Conservation (phyloP, 2,113 vertebrate genomes). For the Channa argus region DNA sequence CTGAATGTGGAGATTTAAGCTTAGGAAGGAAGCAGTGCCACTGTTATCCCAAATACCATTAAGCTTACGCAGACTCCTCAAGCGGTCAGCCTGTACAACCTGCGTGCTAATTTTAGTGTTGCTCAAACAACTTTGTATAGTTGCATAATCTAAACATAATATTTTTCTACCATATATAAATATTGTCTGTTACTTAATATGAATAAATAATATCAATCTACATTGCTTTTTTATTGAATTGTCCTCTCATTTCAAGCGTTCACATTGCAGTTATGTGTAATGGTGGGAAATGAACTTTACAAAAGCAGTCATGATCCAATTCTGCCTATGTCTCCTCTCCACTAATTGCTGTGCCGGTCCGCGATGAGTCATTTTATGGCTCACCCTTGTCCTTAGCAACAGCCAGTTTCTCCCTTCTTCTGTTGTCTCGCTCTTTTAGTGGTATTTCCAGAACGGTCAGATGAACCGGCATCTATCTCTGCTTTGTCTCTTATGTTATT, state of each 20-base stretch:
- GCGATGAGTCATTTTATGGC: constrained; percentile 11
- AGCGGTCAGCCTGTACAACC: no score
- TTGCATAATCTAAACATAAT: no score
- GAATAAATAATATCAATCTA: no score
- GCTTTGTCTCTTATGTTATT: constrained; percentile 32
- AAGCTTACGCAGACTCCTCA: no score
- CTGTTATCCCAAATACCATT: neutral
- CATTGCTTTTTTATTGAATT: no score
- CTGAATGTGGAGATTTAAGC: constrained; percentile 12
- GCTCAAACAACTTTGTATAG: no score
- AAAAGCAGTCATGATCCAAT: constrained; percentile 2
- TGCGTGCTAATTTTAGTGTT: no score
- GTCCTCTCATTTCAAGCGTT: constrained; percentile 10
- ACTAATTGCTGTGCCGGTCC: constrained; percentile 7
- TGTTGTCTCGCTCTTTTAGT: neutral
- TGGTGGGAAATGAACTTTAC: neutral
- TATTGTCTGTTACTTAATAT: no score
- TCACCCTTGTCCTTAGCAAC: constrained; percentile 4
- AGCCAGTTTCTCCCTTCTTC: neutral
- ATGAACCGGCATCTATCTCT: constrained; percentile 21
- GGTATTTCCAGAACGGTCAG: constrained; percentile 13
- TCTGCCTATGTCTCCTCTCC: constrained; percentile 1
- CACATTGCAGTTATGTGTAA: constrained; percentile 1
- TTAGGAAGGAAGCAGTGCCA: neutral
- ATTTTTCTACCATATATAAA: no score